Percentiles rank a stretch among this genome's conserved stretches.
These are phyloP conservation scores for Timandra comae DNA, from an alignment of 2,888 invertebrate genomes.

Conservation along the genomic window DNA sequence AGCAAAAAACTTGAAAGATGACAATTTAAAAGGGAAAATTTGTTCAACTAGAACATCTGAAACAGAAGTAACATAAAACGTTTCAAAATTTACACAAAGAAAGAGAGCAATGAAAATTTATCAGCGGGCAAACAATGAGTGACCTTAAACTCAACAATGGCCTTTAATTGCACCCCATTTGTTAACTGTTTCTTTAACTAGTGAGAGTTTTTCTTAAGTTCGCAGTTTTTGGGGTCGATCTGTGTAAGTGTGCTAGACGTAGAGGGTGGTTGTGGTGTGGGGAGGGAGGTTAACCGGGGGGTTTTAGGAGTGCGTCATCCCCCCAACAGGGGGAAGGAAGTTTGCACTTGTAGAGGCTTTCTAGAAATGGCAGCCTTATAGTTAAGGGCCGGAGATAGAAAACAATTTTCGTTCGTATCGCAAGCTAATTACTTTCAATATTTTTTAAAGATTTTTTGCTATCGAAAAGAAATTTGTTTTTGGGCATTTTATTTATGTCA, in stretches of 20 bases:
- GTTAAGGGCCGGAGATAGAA: slow-evolving; percentile 25
- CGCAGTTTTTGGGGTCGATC: slow-evolving; percentile 62
- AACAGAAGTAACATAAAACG: slow-evolving; percentile 1
- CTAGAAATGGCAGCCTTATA: slow-evolving; percentile 37
- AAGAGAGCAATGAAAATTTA: slow-evolving; percentile 24
- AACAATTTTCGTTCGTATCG: slow-evolving; percentile 10
- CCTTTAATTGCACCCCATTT: slow-evolving; percentile 33
- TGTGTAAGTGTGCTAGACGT: slow-evolving; percentile 54
- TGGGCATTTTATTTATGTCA: too few species aligned
- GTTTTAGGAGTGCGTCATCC: slow-evolving; percentile 29
- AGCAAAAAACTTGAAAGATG: too few species aligned
- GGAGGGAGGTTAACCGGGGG: slow-evolving; percentile 16
- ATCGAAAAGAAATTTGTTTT: too few species aligned
- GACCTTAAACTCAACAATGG: slow-evolving; percentile 36
- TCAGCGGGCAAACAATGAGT: slow-evolving; percentile 22
- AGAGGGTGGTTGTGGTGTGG: slow-evolving; percentile 24
- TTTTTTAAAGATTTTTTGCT: too few species aligned
- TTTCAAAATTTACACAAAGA: slow-evolving; percentile 14
- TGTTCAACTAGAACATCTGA: too few species aligned
- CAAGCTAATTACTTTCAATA: neutral
- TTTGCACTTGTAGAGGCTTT: slow-evolving; percentile 47
- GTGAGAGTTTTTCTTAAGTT: slow-evolving; percentile 24
- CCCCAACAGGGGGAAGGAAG: slow-evolving; percentile 34
- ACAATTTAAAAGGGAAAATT: too few species aligned
- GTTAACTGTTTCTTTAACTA: slow-evolving; percentile 18